Percentiles rank a stretch among this genome's conserved stretches.
Conservation (phyloP, 2,888 invertebrate genomes). For the Cactoblastis cactorum region DNA sequence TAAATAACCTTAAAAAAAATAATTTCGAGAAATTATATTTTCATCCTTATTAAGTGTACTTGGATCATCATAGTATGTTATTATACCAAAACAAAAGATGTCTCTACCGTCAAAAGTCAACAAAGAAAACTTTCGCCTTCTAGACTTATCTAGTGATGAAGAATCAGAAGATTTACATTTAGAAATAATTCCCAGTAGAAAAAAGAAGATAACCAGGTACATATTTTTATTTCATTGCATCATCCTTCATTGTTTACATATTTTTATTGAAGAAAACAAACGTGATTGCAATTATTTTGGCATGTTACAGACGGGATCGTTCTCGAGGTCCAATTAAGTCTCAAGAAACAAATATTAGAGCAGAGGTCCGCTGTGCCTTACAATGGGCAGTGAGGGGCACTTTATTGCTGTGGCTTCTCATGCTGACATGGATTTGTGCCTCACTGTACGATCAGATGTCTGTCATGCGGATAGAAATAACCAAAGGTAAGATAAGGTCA, state of each 20-base stretch:
- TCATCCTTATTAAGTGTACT: neutral
- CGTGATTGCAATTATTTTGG: neutral
- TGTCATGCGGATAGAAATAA: slow-evolving; percentile 53
- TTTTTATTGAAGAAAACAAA: neutral
- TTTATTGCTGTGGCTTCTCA: slow-evolving; percentile 64
- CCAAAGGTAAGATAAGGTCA: slow-evolving; percentile 44
- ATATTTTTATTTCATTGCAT: slow-evolving; percentile 10
- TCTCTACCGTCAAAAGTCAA: slow-evolving; percentile 66
- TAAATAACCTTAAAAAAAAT: too few species aligned
- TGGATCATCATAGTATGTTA: slow-evolving; percentile 48
- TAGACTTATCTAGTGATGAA: slow-evolving; percentile 81
- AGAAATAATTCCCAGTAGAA: slow-evolving; percentile 78
- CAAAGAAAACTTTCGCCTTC: slow-evolving; percentile 82
- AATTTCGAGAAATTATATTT: too few species aligned
- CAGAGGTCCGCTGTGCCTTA: slow-evolving; percentile 62
- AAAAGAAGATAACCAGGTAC: slow-evolving; percentile 79
- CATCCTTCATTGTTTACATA: too few species aligned
- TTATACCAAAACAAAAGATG: slow-evolving; percentile 47
- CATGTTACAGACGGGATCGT: slow-evolving; percentile 54
- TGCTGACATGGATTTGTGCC: slow-evolving; percentile 74
- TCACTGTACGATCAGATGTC: slow-evolving; percentile 68
- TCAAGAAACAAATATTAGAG: slow-evolving; percentile 49
- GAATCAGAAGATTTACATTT: slow-evolving; percentile 81
- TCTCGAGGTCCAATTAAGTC: slow-evolving; percentile 34
- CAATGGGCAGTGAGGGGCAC: slow-evolving; percentile 67